A percentile compares a stretch with the other conserved stretches of the same genome.
Evolutionary conservation across 2,888 invertebrate genomes (phyloP).

Genomic region (Caenorhabditis japonica): DNA sequence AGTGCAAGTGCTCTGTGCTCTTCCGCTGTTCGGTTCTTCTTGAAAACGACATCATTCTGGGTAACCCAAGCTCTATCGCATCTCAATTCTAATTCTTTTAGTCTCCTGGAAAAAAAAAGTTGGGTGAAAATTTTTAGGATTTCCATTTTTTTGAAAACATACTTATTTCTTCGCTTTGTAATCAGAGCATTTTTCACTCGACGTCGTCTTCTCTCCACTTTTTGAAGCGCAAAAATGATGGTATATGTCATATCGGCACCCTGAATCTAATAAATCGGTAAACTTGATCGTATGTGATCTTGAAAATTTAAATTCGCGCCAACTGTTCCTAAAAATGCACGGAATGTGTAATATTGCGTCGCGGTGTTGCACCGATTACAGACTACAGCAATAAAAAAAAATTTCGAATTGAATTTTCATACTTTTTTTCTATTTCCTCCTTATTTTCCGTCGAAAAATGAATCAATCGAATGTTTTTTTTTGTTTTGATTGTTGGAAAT

Average conservation of each 20-base stretch:
- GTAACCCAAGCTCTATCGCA: slow-evolving; percentile 1
- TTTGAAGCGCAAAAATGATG: slow-evolving; percentile 17
- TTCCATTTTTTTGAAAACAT: neutral
- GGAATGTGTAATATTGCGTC: too few relatives aligned
- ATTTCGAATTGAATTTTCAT: too few relatives aligned
- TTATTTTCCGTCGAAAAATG: too few relatives aligned
- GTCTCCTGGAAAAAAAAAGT: slow-evolving; percentile 9
- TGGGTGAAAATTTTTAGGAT: neutral
- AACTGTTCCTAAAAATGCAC: neutral
- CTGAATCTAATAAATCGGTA: slow-evolving; percentile 6
- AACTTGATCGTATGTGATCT: too few relatives aligned
- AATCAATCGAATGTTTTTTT: too few relatives aligned
- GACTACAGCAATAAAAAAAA: too few relatives aligned
- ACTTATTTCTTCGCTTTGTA: slow-evolving; percentile 6
- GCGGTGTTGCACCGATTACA: too few relatives aligned
- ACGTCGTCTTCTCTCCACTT: slow-evolving; percentile 12
- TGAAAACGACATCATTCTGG: slow-evolving; percentile 6
- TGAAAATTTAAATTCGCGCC: too few relatives aligned
- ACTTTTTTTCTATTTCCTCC: too few relatives aligned
- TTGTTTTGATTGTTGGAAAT: too few relatives aligned
- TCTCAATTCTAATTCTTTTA: slow-evolving; percentile 4
- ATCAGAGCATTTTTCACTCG: slow-evolving; percentile 3
- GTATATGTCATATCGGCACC: slow-evolving; percentile 1
- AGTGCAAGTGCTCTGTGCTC: slow-evolving; percentile 4
- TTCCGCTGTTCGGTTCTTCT: neutral